Base-by-base conservation (phyloP, 2,888 invertebrate genomes). In the Dyspetes luteomarginatus region DNA sequence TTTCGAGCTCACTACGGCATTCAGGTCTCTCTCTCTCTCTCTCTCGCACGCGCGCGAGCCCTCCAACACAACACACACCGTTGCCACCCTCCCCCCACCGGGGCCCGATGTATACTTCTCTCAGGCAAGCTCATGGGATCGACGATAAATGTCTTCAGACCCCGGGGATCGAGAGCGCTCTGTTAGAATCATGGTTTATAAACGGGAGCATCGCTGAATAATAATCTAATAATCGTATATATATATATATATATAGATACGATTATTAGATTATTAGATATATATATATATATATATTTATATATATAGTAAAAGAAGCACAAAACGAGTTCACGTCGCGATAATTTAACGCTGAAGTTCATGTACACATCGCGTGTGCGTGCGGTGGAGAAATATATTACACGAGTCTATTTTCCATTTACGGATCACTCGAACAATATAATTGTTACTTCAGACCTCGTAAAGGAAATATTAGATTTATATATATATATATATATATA, bases 131-230 rank as follows among this genome's bases (percentile, higher is more conserved):
- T 22, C 71, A 30, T 67, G 67, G 62, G 56, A 76, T 79, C 72
- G 71, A 48, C 75, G 68, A 72, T 79, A 82, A 82, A 79, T 67
- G 68, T 79, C 82, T 67, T 75, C 64, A 28, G 64, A 74, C 48
- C 22, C 68, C 24, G 45, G 22, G 56, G 62, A 79, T 82, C 67
- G 82, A 30, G 72, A 72, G 69, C 72, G 56, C 73, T 15, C 76
- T 68, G 73, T 71, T 71, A 80, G 67, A 62, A 75, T 62, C 67
- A 12, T 52, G 67, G n/a, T 65, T 74, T 65, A 60, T 72, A 71
- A 80, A 80, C 80, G 76, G 62, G 80, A 80, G 76, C 80, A 80
- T 80, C 76, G 76, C 76, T 76, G 80, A 76, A 80, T 80, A 80
- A 80, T 80, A 76, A 80, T 67, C 71, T 72, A 72, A 80, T 76